Evolutionary conservation across 1,140 invertebrate species (phyloP), one percentile per base, ranked within the genome.

Genomic region (Harlomillsia oculata): DNA sequence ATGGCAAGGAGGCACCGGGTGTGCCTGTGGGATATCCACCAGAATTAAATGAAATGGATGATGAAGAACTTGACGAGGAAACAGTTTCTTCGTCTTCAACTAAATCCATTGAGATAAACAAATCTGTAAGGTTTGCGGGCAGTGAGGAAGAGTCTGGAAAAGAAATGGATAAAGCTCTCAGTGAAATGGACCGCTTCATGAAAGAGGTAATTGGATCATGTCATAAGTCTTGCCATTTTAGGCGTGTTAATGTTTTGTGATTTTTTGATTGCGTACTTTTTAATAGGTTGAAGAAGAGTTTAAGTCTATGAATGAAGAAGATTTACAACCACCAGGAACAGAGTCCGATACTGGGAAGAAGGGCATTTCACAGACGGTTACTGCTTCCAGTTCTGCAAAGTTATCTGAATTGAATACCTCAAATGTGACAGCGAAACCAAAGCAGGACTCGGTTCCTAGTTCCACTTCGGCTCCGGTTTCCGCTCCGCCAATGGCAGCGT

Each of bases 1-100:
- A 68, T 53, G 62, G 63, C 41, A 72, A 71, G 66, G 81, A 85
- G 67, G 82, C 89, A 9, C 88, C 91, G 3, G 91, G 92, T 39
- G 89, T 92, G 4, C 93, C 93, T 9, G 82, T 84, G 2, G 87
- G 82, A 26, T 82, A 84, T 21, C 86, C 88, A 14, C 84, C 85
- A 1, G 80, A 87, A 69, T 74, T 85, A 23, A 30, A 61, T 16
- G 79, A 80, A 14, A 58, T 65, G 41, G 74, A 56, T 45, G 61
- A 67, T 23, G 30, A 30, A 23, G 56, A 55, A 11, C 67, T 72
- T 9, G 74, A 73, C 45, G 63, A 65, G 25, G 68, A 11, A 69
- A 67, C 61, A 68, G 70, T 49, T 62, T 40, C 60, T 65, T 69
- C 68, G 44, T 26, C 75, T 21, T 79, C 79, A 68, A 81, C 74